These are phyloP conservation scores for Zootermopsis nevadensis DNA, from an alignment of 2,888 invertebrate species.

Conservation along the genomic window DNA sequence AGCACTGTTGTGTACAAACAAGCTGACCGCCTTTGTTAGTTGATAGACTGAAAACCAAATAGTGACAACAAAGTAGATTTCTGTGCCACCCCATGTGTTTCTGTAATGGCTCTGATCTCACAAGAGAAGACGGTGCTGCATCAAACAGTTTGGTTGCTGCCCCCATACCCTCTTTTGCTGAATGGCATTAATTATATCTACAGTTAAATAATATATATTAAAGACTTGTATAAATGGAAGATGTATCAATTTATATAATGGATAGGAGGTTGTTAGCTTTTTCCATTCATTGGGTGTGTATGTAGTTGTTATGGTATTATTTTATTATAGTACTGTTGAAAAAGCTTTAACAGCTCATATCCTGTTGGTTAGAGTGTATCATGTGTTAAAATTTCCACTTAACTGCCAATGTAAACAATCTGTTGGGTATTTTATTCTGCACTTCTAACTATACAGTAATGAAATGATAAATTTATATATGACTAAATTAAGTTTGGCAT, in stretches of 20 bases:
- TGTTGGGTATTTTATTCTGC: neutral
- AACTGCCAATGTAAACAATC: neutral
- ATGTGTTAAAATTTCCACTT: neutral
- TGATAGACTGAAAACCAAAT: neutral
- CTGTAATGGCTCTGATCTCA: neutral
- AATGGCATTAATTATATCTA: slow-evolving; percentile 6
- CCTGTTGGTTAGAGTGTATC: neutral
- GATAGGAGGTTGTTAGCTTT: slow-evolving; percentile 29
- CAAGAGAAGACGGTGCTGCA: neutral
- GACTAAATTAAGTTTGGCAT: slow-evolving; percentile 11
- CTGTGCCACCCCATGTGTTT: slow-evolving; percentile 25
- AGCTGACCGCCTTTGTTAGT: neutral
- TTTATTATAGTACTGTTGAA: slow-evolving; percentile 20
- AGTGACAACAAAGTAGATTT: neutral
- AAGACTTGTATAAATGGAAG: slow-evolving; percentile 13
- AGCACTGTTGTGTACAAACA: slow-evolving; percentile 1
- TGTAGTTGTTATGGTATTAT: slow-evolving; percentile 36
- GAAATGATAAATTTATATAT: neutral
- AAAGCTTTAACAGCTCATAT: neutral
- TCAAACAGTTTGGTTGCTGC: neutral
- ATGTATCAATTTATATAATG: slow-evolving; percentile 2
- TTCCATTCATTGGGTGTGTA: slow-evolving; percentile 8
- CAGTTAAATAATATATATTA: slow-evolving; percentile 16
- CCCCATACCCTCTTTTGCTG: neutral
- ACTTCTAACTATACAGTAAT: neutral